Evolutionary conservation across 2,888 invertebrate genomes (phyloP), one percentile per base, ranked within the genome.

Genomic region (Plagodis dolabraria): DNA sequence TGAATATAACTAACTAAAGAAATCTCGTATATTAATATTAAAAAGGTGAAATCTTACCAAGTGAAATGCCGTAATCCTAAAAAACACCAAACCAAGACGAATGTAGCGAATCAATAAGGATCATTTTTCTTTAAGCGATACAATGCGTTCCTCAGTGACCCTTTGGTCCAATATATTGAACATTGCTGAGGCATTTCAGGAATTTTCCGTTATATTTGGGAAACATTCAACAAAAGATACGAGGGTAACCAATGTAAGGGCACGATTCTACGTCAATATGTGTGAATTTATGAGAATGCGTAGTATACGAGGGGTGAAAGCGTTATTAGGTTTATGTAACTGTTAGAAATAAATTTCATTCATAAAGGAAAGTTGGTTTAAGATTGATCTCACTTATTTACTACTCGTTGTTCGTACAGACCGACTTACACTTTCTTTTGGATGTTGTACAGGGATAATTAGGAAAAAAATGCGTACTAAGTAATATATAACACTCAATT

Each of bases 181-280:
- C 78, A 75, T 75, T 66, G 75, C 63, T 68, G 61, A 72, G 72
- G 74, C 67, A 76, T 82, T 80, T 79, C 62, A 75, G 76, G 80
- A 79, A 80, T 82, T 79, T 82, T 80, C 76, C 76, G 69, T 81
- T 77, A 82, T 79, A 84, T 82, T 80, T 74, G 74, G 69, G 70
- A 68, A 77, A 75, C 78, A 75, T 83, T 82, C 74, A 70, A 80
- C 79, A 79, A 82, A 82, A 83, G 83, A 82, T 84, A 85, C 82
- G 84, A 83, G 81, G 82, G 79, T 78, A 69, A 68, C 71, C 75
- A 70, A 74, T 78, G 77, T 80, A 76, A 64, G 74, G 78, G 76
- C 72, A 65, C 71, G 72, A 70, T 72, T 75, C 72, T 79, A 73
- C 80, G 80, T 83, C 86, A 85, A 84, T 85, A 81, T 77, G 77